phyloP scores from a whole-genome alignment of 2,113 vertebrate genomes.

The Ceratotherium simum region DNA sequence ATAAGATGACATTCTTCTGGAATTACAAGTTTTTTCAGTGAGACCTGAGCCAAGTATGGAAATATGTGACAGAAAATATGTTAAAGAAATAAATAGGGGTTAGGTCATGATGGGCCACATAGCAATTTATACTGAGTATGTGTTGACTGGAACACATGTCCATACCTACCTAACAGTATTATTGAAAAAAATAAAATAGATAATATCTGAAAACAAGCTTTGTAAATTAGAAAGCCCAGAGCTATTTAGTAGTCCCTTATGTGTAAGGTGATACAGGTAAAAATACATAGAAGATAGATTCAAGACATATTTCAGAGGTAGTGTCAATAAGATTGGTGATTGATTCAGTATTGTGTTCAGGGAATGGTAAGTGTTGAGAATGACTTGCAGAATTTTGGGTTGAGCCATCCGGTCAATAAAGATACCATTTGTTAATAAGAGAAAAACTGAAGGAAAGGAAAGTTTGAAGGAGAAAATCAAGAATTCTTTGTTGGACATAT shows the following conservation, averaged over 20 bases:
- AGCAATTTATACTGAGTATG: background rate
- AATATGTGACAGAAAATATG: background rate
- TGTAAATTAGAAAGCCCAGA: background rate
- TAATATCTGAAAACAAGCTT: background rate
- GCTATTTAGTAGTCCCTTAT: background rate
- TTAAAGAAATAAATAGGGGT: background rate
- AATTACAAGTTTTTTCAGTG: background rate
- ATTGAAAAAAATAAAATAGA: background rate
- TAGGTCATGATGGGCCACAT: background rate
- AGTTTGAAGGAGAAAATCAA: background rate
- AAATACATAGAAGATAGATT: background rate
- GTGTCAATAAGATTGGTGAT: background rate
- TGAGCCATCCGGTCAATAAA: background rate
- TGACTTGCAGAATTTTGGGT: background rate
- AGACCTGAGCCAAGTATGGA: background rate
- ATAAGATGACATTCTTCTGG: background rate
- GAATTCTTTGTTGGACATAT: background rate
- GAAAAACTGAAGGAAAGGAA: background rate
- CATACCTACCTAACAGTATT: background rate
- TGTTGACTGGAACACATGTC: background rate
- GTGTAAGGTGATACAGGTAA: fast-evolving
- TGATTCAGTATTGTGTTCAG: background rate
- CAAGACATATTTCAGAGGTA: background rate
- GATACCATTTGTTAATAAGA: background rate
- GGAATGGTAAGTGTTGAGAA: background rate